Conservation (phyloP, 2,797 vertebrate genomes). For the Rhinophrynus dorsalis region DNA sequence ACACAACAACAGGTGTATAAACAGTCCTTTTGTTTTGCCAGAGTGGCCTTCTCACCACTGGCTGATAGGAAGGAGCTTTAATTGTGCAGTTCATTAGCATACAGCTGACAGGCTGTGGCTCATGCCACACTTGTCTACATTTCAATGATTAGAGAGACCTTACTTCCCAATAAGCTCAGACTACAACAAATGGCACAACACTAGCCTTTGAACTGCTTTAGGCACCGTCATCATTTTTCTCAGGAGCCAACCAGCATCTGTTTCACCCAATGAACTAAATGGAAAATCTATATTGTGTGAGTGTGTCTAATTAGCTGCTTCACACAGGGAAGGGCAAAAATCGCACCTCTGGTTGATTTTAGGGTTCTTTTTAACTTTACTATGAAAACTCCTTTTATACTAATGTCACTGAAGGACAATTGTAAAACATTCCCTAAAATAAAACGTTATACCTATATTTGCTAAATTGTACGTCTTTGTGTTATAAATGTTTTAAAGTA, state of each 20-base stretch:
- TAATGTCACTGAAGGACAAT: too few species aligned
- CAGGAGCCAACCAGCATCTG: conserved; percentile 19
- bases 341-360: background rate
- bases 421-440: background rate
- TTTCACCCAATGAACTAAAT: conserved; percentile 47
- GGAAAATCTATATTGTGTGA: conserved; percentile 35
- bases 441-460: too few species aligned
- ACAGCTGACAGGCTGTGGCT: conserved; percentile 82
- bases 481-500: too few species aligned
- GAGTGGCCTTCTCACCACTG: conserved; percentile 61
- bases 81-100: conserved; percentile 84
- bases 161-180: conserved; percentile 66
- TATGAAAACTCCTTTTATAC: too few species aligned
- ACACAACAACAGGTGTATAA: conserved; percentile 88
- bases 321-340: conserved; percentile 34
- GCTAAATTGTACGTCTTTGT: too few species aligned
- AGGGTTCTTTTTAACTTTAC: too few species aligned
- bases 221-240: conserved; percentile 25
- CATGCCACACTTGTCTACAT: conserved; percentile 42
- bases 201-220: conserved; percentile 31
- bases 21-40: conserved; percentile 82
- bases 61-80: conserved; percentile 76
- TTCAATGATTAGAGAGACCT: conserved; percentile 53
- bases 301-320: conserved; percentile 46
- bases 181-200: conserved; percentile 54